Conservation (phyloP, 2,888 invertebrate genomes). For the Minunthozetes semirufus region DNA sequence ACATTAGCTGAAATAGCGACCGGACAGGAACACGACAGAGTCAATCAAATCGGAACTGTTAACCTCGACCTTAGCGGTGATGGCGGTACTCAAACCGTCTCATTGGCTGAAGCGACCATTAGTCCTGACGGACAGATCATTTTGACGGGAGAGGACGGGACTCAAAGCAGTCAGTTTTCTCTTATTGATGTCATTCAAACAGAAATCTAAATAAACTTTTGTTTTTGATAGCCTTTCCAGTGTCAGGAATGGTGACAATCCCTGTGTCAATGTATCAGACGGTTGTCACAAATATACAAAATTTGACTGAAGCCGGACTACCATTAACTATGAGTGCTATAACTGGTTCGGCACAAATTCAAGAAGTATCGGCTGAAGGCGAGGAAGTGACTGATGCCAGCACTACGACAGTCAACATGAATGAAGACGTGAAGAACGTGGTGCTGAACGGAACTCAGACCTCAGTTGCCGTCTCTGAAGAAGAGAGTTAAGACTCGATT, state of each 20-base stretch:
- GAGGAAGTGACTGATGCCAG: conserved; percentile 33
- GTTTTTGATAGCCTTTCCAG: conserved; percentile 48
- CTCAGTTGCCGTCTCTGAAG: conserved; percentile 31
- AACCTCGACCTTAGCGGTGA: conserved; percentile 70
- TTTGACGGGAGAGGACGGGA: conserved; percentile 88
- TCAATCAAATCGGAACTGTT: conserved; percentile 52
- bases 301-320: conserved; percentile 33
- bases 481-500: conserved; percentile 30
- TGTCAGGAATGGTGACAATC: conserved; percentile 88
- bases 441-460: conserved; percentile 38
- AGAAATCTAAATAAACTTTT: conserved; percentile 13
- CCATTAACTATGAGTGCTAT: conserved; percentile 37
- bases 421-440: conserved; percentile 37
- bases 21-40: conserved; percentile 44
- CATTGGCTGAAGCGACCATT: conserved; percentile 79
- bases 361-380: not conserved
- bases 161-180: conserved; percentile 44
- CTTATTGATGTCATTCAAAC: no score
- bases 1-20: conserved; percentile 56
- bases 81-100: conserved; percentile 47
- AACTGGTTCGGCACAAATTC: conserved; percentile 16
- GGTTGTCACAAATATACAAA: conserved; percentile 38
- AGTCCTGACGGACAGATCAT: conserved; percentile 91
- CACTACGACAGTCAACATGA: conserved; percentile 24
- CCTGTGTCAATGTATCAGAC: conserved; percentile 90